Base-by-base conservation (phyloP, 1,140 invertebrate genomes). In the Aphaenogaster floridana region DNA sequence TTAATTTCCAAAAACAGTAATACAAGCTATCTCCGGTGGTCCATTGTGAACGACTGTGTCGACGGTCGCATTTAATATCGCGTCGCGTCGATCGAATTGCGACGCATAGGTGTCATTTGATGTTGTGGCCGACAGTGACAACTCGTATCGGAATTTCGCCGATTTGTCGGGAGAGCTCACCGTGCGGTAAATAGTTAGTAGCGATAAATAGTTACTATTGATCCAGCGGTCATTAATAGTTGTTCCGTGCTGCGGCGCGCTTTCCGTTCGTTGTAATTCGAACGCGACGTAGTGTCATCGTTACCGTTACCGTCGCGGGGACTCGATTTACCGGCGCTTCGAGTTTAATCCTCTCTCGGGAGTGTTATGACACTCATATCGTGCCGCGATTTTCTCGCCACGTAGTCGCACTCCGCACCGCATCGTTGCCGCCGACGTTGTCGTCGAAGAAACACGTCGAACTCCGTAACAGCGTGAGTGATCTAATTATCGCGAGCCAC, bases 301-400 rank as follows among this genome's bases (percentile, higher is more conserved):
- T 86, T 66, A 86, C 64, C 74, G 59, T 66, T 78, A 86, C 21
- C 45, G 45, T 66, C 9, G 45, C 48, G 36, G n/a, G 8, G 83
- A 54, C 74, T 86, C 76, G 76, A 86, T 86, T 86, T 86, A 77
- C 72, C 15, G 63, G 11, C 83, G 83, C 74, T 79, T 66, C 74
- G 61, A 36, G 74, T 79, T 86, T 86, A 86, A 86, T 79, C 36
- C 64, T 34, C 83, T 50, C 74, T 21, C 74, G 48, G 50, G 59
- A 78, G 36, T 66, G 59, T 86, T 66, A 78, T 86, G 74, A 86
- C 83, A 64, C 61, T 86, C 83, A 48, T 59, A 74, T 64, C 83
- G 42, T 34, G 74, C 48, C 61, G 61, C 63, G 76, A 86, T 86
- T 86, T 86, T 79, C 74, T 63, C 71, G 17, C 81, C 57, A 28